Evolutionary conservation across 2,113 vertebrate species (phyloP), one percentile per base, ranked within the genome.

Genomic region (Uria lomvia): DNA sequence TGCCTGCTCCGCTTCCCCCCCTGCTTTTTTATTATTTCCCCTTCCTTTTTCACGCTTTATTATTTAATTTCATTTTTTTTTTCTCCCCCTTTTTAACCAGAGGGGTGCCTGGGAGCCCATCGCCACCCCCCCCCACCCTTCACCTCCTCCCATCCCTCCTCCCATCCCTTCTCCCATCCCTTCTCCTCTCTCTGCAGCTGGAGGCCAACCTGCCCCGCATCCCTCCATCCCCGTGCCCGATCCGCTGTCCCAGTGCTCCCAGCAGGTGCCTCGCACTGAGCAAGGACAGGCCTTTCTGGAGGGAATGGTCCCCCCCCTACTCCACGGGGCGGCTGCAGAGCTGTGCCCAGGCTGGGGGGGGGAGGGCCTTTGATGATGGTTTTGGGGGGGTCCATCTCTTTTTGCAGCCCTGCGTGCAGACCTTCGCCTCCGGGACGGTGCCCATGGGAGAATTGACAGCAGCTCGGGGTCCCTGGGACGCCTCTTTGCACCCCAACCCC

Each of bases 181-280:
- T 58, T 70, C 87, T 80, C 85, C 84, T 88, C 94, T 85, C 78
- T 95, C 56, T 47, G 72, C 96, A 97, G 93, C 86, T 42, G 62
- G 71, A 88, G 88, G 82, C 93, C 91, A 36, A 32, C 78, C 65
- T 38, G 12, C 52, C 86, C 90, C 1, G 1, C 83, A 86, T 60
- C 96, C 83, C 62, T 94, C 47, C 66, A 55, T 77, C 52, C 76
- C 55, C 1, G 1, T 11, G 10, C 9, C 22, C 32, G 1, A 12
- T 74, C 40, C 29, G 6, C 29, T 21, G 40, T 21, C 62, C 74
- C 93, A 92, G 58, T 17, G 40, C 45, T 91, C 76, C 90, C 92
- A 93, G 92, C 83, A 77, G 90, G 27, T 74, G 67, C 72, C 45
- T 68, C 6, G 2, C 55, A 40, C 40, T 58, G 95, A 75, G 66